Conservation (phyloP, 23 tunicate species). For the Phallusia fumigata region DNA sequence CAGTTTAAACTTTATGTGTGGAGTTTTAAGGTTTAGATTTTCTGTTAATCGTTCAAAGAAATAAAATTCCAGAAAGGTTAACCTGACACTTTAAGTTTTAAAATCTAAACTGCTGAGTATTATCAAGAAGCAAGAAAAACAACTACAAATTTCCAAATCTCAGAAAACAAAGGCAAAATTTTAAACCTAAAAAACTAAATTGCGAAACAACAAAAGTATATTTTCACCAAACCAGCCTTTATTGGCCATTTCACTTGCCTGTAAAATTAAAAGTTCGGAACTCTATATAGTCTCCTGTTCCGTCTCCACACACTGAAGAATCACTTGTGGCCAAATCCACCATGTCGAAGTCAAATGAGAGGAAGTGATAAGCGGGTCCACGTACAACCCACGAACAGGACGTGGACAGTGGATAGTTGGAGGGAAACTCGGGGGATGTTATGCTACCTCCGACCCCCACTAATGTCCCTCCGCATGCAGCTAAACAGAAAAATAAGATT, state of each 20-base stretch:
- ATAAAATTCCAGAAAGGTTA: too few relatives aligned
- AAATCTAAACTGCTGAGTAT: too few relatives aligned
- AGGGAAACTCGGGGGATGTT: slow-evolving; percentile 69
- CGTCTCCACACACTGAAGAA: slow-evolving; percentile 47
- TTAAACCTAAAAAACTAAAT: too few relatives aligned
- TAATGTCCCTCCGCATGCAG: slow-evolving; percentile 85
- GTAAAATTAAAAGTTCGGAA: slow-evolving; percentile 67
- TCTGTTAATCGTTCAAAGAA: too few relatives aligned
- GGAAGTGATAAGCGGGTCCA: slow-evolving; percentile 66
- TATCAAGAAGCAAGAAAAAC: too few relatives aligned
- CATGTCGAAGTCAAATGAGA: slow-evolving; percentile 53
- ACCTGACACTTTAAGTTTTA: too few relatives aligned
- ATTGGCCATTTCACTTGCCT: slow-evolving; percentile 48
- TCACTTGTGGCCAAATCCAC: slow-evolving; percentile 42
- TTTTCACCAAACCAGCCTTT: too few relatives aligned
- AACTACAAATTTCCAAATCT: too few relatives aligned
- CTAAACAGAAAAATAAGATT: slow-evolving; percentile 10
- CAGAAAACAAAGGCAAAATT: too few relatives aligned
- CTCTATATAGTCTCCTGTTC: slow-evolving; percentile 81
- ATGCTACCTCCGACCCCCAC: slow-evolving; percentile 66
- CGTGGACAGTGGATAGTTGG: slow-evolving; percentile 54
- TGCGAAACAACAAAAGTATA: too few relatives aligned
- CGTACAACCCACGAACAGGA: slow-evolving; percentile 81
- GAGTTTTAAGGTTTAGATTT: too few relatives aligned
- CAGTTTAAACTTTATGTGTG: too few relatives aligned